Base-by-base conservation (phyloP, 2,113 vertebrate genomes). In the Hemichromis elongatus region DNA sequence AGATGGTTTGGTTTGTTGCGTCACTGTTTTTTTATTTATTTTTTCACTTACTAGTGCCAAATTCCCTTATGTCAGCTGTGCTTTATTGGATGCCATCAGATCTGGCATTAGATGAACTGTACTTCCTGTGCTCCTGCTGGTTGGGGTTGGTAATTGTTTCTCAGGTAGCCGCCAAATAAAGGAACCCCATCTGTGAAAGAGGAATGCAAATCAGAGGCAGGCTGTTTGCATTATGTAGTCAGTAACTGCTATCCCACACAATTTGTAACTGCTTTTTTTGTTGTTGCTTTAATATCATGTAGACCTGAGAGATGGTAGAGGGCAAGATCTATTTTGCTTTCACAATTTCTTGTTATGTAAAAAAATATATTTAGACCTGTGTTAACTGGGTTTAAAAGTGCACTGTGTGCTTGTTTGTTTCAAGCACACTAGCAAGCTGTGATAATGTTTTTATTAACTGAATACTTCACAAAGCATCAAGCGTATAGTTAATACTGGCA, bases 1-100 rank as follows among this genome's bases (percentile, higher is more conserved):
- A 92, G 93, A 93, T 90, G 92, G 93, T 89, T 84, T 45, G 24
- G 59, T 84, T 80, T 63, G 79, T 91, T 93, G 86, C 81, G 45
- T 93, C 90, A 91, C 3, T n/a, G 30, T 77, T 50, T 79, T 37
- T 77, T 37, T 68, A 0, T 66, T 66, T 66, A 0, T 63, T 19
- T 28, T 2, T 33, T 26, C 28, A 5, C 35, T 33, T 9, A 4
- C 52, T 63, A 28, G 26, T 61, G 75, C 79, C 87, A 84, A 79
- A 79, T 77, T 90, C 28, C 50, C 85, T 81, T 77, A 28, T 3
- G 68, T 90, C 87, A 90, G 79, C 86, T 85, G 90, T 77, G 86
- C 30, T 84, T 83, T 82, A 63, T 63, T 12, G 63, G 53, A 55
- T 75, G 1, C 52, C 9, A 80, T 79, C 26, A 47, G 86, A 63